These are phyloP conservation scores for Cochlearius cochlearius DNA, from an alignment of 2,113 vertebrate genomes.

Conservation along the genomic window DNA sequence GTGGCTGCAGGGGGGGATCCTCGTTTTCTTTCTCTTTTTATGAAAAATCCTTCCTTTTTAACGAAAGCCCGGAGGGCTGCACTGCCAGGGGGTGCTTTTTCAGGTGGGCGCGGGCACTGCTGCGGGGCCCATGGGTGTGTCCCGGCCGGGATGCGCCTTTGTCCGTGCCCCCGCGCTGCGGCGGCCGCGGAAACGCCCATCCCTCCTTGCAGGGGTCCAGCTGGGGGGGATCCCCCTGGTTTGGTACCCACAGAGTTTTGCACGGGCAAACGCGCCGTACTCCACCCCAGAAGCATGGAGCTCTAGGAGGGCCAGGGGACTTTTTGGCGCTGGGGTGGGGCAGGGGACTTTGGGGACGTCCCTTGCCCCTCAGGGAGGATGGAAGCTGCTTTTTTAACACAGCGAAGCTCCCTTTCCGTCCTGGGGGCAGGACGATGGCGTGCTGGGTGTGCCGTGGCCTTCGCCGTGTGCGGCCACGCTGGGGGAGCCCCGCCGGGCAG, in stretches of 20 bases:
- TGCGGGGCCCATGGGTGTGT: conserved; percentile 4
- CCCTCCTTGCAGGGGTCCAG: not conserved
- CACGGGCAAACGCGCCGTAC: rapidly evolving
- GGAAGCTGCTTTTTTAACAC: not conserved
- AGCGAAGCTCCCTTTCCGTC: not conserved
- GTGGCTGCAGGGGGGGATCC: not conserved
- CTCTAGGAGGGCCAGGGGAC: not conserved
- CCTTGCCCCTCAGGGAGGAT: not conserved
- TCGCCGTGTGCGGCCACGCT: rapidly evolving
- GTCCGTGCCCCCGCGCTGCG: not conserved
- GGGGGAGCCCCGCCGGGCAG: not conserved
- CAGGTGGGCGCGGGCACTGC: not conserved
- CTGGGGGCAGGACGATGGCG: rapidly evolving
- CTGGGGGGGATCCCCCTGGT: not conserved
- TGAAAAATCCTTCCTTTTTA: not conserved
- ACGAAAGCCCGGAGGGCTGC: not conserved
- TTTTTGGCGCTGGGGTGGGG: not conserved
- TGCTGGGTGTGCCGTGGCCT: not conserved
- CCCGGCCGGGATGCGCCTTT: not conserved
- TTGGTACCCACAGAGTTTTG: rapidly evolving
- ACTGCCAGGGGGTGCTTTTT: not conserved
- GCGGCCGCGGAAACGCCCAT: not conserved
- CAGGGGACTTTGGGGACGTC: not conserved
- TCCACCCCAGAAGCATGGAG: not conserved
- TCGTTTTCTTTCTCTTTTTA: not conserved